Evolutionary conservation across 2,888 invertebrate species (phyloP), one percentile per base, ranked within the genome.

Genomic region (Drosophila macrospina): DNA sequence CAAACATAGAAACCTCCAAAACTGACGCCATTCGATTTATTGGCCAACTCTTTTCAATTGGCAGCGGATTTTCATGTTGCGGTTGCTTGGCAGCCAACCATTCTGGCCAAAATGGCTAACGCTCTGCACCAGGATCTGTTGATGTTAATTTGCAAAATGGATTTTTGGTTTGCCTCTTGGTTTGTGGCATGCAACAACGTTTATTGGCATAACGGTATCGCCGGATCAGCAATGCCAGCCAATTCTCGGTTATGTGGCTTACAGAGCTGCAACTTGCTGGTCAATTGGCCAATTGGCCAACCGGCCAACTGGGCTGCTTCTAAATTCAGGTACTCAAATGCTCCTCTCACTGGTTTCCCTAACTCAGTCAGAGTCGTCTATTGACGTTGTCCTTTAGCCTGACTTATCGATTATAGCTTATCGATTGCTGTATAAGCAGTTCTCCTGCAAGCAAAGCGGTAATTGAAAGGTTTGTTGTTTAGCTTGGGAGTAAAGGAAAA

Each of bases 51-150:
- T 47, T 66, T 74, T 59, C 66, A 63, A 77, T 77, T 79, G 75
- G 66, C 79, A 77, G 63, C 47, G 60, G 63, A 70, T 74, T 76
- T 66, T 76, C 76, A 66, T 75, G 71, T 75, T 74, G 76, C 54
- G 71, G 71, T 76, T 51, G 50, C 55, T 69, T 63, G 74, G 41
- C 60, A 74, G 69, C 79, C 78, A 60, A 73, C 59, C 16, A 52
- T n/a, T 39, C 57, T 34, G 30, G 34, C 24, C 11, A 50, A 42
- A 44, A 24, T 34, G 26, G 5, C 4, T 8, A 11, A 2, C 16
- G 16, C n/a, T 34, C 44, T 28, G 42, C 20, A 44, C 62, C 62
- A 41, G 74, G 44, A 74, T 63, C 44, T 16, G 13, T 54, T 47
- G 59, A 59, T 71, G 71, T 74, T 76, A 62, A 74, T 74, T 74